These are phyloP conservation scores for Drosophila neotestacea DNA, from an alignment of 2,888 invertebrate species.

Conservation along the genomic window DNA sequence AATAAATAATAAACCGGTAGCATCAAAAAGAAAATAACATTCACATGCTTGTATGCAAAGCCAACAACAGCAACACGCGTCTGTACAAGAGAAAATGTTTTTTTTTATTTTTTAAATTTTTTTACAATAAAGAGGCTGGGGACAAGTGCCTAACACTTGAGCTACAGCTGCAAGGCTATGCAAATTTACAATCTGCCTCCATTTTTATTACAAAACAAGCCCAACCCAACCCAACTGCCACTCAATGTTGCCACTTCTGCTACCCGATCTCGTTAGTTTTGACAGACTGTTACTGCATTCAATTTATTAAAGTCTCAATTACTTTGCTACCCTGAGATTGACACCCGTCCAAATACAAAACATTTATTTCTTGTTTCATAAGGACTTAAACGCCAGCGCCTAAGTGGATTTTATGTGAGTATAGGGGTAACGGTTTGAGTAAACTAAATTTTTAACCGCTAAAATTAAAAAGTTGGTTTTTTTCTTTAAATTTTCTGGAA, in stretches of 20 bases:
- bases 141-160: constrained; percentile 69
- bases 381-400: too few relatives aligned
- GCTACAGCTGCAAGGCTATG: constrained; percentile 38
- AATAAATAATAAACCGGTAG: constrained; percentile 42
- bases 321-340: constrained; percentile 69
- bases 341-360: constrained; percentile 68
- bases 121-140: constrained; percentile 67
- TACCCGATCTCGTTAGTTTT: too few relatives aligned
- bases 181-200: constrained; percentile 22
- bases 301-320: constrained; percentile 80
- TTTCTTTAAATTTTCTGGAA: too few relatives aligned
- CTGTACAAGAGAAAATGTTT: constrained; percentile 27
- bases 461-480: too few relatives aligned
- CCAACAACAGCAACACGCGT: constrained; percentile 26
- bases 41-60: constrained; percentile 2
- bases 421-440: too few relatives aligned
- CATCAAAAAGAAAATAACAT: constrained; percentile 22
- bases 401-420: too few relatives aligned
- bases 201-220: constrained; percentile 16
- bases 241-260: not conserved
- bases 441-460: too few relatives aligned
- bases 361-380: constrained; percentile 33
- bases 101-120: constrained; percentile 51
- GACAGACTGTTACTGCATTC: constrained; percentile 30
- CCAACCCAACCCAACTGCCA: constrained; percentile 26